Base-by-base conservation (phyloP, 2,113 vertebrate genomes). In the Hucho hucho region DNA sequence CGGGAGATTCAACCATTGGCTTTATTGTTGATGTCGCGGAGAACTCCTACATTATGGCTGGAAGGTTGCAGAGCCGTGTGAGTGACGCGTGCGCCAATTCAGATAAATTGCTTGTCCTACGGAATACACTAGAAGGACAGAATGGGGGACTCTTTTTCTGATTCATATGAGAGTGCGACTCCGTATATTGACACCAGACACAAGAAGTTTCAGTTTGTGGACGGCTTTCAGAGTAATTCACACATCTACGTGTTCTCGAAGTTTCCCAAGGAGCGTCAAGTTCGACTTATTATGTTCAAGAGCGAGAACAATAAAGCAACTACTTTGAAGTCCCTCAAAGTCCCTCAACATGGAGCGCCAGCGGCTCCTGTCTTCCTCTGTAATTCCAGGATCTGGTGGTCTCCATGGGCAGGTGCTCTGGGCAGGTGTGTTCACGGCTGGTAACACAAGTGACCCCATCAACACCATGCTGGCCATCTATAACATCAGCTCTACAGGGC, bases 361-460 rank as follows among this genome's bases (percentile, higher is more conserved):
- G 46, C 86, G 84, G 73, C 92, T 99, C 0, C 37, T 96, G 64
- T 93, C 96, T 71, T 96, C 96, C 67, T 89, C 93, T 6, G 73
- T 91, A 1, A 63, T 96, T 64, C 81, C 78, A 25, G 88, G 85
- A 20, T 90, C 81, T 0, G 43, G 81, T 9, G 72, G 1, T 5
- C n/a, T 4, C 18, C 58, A 18, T 13, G 49, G 49, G 14, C 12
- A 6, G 47, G 87, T 86, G 49, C 87, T 94, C 56, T 97, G 96
- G 97, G 91, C 92, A 28, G 96, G 95, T 13, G 92, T 98, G 77
- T 98, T 98, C 90, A 81, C 77, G 87, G 93, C 29, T 29, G 71
- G 69, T 53, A 68, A 61, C 32, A 14, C 24, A 12, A 3, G 13
- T 1, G 49, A 82, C 9, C 72, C 72, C 0, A 86, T 80, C n/a